These are phyloP conservation scores for Caenorhabditis japonica DNA, from an alignment of 2,888 invertebrate species.

Conservation along the genomic window DNA sequence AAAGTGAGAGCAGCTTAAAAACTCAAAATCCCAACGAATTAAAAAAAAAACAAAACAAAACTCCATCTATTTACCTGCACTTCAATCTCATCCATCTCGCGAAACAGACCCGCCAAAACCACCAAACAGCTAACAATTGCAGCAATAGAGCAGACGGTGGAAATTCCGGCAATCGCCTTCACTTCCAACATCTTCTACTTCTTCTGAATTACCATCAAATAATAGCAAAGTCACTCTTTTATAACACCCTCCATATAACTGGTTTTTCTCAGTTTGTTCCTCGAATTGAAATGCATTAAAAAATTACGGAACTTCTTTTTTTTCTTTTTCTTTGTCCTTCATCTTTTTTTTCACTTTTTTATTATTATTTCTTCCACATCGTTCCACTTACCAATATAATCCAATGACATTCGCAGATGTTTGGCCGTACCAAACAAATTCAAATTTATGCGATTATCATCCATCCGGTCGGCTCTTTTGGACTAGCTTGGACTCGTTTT, in stretches of 20 bases:
- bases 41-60: not conserved
- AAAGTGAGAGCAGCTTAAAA: not conserved
- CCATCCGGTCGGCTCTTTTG: not conserved
- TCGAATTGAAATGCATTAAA: constrained; percentile 22
- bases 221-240: not conserved
- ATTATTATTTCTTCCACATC: not conserved
- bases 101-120: constrained; percentile 26
- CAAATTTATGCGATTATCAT: constrained; percentile 8
- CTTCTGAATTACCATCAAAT: not conserved
- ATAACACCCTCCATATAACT: constrained; percentile 16
- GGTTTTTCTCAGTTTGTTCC: constrained; percentile 5
- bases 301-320: constrained; percentile 33
- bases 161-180: constrained; percentile 30
- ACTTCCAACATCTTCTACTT: constrained; percentile 19
- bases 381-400: constrained; percentile 14
- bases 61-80: constrained; percentile 20
- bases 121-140: constrained; percentile 27
- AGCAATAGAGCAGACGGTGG: constrained; percentile 13
- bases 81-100: constrained; percentile 43
- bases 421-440: constrained; percentile 20
- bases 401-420: constrained; percentile 6
- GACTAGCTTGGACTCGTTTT: not conserved
- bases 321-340: constrained; percentile 26
- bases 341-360: constrained; percentile 1
- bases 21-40: not conserved